Percentiles rank a stretch among this genome's conserved stretches.
These are phyloP conservation scores for Craterocephalus amniculus DNA, from an alignment of 2,797 vertebrate species.

Conservation along the genomic window DNA sequence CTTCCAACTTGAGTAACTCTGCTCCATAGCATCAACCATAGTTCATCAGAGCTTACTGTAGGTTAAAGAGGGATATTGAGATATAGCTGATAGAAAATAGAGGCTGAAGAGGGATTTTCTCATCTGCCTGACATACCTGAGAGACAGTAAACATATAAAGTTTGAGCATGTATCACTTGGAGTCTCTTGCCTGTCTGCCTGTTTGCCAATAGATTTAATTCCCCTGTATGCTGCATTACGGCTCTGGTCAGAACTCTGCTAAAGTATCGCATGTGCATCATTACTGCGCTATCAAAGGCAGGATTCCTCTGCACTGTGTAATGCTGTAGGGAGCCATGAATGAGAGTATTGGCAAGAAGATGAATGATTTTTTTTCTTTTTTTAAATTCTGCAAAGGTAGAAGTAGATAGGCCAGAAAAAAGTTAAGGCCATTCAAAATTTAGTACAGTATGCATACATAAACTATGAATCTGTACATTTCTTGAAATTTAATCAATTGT, in stretches of 20 bases:
- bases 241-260: constrained; percentile 26
- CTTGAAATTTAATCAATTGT: background rate
- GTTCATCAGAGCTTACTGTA: constrained; percentile 66
- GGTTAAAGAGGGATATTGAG: constrained; percentile 66
- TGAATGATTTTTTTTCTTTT: constrained; percentile 15
- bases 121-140: constrained; percentile 67
- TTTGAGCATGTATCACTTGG: constrained; percentile 65
- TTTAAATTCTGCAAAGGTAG: constrained; percentile 11
- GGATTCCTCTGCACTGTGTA: constrained; percentile 22
- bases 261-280: constrained; percentile 51
- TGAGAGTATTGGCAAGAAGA: constrained; percentile 18
- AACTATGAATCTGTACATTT: constrained; percentile 12
- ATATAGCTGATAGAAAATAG: constrained; percentile 69
- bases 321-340: constrained; percentile 21
- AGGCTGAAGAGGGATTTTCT: constrained; percentile 69
- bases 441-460: background rate
- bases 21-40: constrained; percentile 39
- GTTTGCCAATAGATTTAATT: constrained; percentile 65
- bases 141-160: constrained; percentile 75
- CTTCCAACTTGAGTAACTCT: constrained; percentile 32
- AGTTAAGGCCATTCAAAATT: background rate
- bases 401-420: background rate
- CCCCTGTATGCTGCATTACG: constrained; percentile 44
- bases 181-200: constrained; percentile 55
- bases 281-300: constrained; percentile 37